A percentile compares a stretch with the other conserved stretches of the same genome.
Conservation (phyloP, 35 echinoderm and acorn worm genomes). For the Strongylocentrotus purpuratus region DNA sequence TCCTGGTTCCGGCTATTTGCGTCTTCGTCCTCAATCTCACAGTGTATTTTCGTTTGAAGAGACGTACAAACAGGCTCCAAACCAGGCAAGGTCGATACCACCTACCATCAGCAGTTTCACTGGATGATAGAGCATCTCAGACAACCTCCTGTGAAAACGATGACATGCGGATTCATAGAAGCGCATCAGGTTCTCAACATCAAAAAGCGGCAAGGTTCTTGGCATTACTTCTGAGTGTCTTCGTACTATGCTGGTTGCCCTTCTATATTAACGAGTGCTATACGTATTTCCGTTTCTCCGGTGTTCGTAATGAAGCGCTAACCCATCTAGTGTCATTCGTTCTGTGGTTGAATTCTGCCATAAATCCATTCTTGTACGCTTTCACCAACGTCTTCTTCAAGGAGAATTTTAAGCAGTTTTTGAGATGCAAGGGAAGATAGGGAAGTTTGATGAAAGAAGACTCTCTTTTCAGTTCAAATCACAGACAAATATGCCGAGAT, state of each 20-base stretch:
- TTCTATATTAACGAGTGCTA: neutral
- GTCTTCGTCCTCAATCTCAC: neutral
- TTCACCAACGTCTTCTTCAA: neutral
- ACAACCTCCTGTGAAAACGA: too few species aligned
- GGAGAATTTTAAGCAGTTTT: neutral
- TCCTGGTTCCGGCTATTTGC: neutral
- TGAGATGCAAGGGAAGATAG: neutral
- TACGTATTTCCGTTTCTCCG: too few species aligned
- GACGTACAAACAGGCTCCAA: neutral
- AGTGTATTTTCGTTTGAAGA: neutral
- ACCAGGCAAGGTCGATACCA: neutral
- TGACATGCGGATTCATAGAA: neutral
- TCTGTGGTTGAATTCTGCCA: constrained; percentile 7
- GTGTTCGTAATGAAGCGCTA: neutral
- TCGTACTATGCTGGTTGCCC: neutral
- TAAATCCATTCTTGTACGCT: constrained; percentile 40
- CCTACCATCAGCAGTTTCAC: too few species aligned
- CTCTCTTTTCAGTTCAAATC: too few species aligned
- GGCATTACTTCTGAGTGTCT: neutral
- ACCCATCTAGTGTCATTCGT: neutral
- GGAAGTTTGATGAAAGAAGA: too few species aligned
- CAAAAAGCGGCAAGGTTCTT: neutral
- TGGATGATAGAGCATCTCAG: neutral
- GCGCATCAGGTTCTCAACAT: neutral
- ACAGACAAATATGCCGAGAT: too few species aligned